Conservation (phyloP, 2,113 vertebrate species). For the Cebidichthys violaceus region DNA sequence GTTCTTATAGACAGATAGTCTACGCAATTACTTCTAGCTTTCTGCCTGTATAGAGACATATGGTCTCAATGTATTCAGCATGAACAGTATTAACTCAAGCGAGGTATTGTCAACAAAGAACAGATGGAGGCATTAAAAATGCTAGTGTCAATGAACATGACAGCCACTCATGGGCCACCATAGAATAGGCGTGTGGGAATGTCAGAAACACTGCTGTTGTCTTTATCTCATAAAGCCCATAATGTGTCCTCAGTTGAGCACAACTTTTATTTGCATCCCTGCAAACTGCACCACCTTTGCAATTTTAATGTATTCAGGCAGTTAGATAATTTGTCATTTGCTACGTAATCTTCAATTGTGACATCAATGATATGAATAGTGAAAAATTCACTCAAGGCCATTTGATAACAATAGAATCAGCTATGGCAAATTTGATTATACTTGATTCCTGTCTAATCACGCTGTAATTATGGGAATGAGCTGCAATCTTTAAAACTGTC, state of each 20-base stretch:
- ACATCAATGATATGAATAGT: neutral
- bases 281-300: slow-evolving; percentile 1
- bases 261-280: neutral
- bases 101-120: slow-evolving; percentile 23
- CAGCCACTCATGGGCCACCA: neutral
- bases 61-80: slow-evolving; percentile 20
- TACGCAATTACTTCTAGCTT: slow-evolving; percentile 9
- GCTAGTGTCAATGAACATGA: slow-evolving; percentile 20
- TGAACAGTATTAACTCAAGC: slow-evolving; percentile 27
- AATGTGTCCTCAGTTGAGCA: slow-evolving; percentile 12
- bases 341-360: slow-evolving; percentile 19
- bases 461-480: slow-evolving; percentile 23
- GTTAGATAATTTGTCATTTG: neutral
- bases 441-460: slow-evolving; percentile 19
- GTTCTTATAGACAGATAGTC: slow-evolving; percentile 3
- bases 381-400: neutral
- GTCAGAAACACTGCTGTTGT: neutral
- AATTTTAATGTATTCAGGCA: slow-evolving; percentile 23
- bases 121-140: slow-evolving; percentile 36
- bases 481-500: slow-evolving; percentile 10
- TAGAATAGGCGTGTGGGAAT: neutral
- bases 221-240: neutral
- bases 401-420: slow-evolving; percentile 29
- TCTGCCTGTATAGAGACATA: slow-evolving; percentile 27
- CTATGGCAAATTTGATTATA: slow-evolving; percentile 15